A percentile compares a stretch with the other conserved stretches of the same genome.
phyloP scores from a whole-genome alignment of 2,113 vertebrate species.

The Procapra przewalskii region DNA sequence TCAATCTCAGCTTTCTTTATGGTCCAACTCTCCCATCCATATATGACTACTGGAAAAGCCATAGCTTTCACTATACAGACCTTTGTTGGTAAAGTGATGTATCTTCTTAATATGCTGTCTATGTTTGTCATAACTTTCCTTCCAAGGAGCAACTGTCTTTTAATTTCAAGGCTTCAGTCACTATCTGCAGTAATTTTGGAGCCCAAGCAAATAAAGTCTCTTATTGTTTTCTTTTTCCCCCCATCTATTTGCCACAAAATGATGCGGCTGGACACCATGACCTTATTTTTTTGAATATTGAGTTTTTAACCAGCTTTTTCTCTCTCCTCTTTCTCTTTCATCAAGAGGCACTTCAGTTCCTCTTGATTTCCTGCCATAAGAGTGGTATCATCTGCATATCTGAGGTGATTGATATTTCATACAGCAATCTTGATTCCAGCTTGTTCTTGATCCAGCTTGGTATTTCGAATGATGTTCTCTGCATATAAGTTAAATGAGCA shows the following conservation, averaged over 20 bases:
- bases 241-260: neutral
- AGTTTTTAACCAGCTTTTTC: neutral
- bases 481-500: neutral
- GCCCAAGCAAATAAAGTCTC: neutral
- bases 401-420: neutral
- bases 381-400: neutral
- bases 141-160: neutral
- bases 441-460: neutral
- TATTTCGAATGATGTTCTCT: neutral
- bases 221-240: neutral
- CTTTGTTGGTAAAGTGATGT: neutral
- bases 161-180: neutral
- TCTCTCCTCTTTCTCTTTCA: neutral
- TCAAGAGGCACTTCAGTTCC: neutral
- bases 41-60: neutral
- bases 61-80: neutral
- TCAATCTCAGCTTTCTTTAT: neutral
- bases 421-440: neutral
- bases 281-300: neutral
- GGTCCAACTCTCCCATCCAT: neutral
- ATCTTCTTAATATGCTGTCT: neutral
- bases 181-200: neutral
- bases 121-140: neutral
- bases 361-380: neutral
- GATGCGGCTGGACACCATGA: neutral